Evolutionary conservation across 2,113 vertebrate genomes (phyloP).

Genomic region (Geococcyx californianus): DNA sequence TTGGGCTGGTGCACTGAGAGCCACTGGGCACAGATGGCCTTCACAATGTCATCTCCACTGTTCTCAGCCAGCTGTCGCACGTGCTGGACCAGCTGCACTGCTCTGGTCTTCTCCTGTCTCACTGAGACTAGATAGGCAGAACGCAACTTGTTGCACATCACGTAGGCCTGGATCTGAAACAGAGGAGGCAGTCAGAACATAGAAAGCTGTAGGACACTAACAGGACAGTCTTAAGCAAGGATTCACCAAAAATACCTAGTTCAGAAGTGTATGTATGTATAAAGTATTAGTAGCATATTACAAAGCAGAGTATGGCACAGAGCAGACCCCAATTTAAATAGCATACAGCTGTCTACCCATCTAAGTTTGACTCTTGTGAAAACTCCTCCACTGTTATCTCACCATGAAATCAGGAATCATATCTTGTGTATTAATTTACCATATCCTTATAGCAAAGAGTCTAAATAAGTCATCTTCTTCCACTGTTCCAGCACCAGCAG

Average conservation of each 20-base stretch:
- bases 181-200: background rate
- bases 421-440: background rate
- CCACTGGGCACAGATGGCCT: conserved; percentile 93
- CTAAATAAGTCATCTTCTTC: background rate
- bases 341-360: background rate
- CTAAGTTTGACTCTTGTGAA: background rate
- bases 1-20: conserved; percentile 84
- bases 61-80: conserved; percentile 83
- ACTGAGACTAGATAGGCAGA: conserved; percentile 92
- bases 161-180: conserved; percentile 89
- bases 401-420: background rate
- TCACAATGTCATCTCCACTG: conserved; percentile 84
- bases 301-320: background rate
- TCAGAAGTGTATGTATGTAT: fast-evolving
- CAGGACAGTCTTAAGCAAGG: background rate
- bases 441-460: background rate
- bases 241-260: background rate
- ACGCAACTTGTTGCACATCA: conserved; percentile 89
- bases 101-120: conserved; percentile 84
- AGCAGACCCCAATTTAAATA: background rate
- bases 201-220: background rate
- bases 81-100: conserved; percentile 85
- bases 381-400: background rate
- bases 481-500: background rate
- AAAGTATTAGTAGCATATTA: background rate